Evolutionary conservation across 2,888 invertebrate species (phyloP).

Genomic region (Sclerodermus sp.): DNA sequence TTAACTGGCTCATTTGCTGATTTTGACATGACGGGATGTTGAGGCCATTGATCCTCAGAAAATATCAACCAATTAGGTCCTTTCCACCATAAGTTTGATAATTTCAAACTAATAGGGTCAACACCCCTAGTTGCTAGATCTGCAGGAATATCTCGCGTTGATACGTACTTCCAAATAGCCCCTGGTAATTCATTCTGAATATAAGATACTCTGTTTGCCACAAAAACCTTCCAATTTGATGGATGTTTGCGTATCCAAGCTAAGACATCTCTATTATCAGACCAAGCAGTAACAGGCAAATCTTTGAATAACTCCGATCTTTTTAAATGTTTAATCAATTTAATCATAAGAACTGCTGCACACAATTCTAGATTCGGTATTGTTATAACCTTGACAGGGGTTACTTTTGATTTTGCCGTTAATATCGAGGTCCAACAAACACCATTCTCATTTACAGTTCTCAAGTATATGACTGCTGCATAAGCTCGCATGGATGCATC

Average conservation of each 20-base stretch:
- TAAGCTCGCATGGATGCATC: conserved; percentile 13
- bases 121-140: background rate
- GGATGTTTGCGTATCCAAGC: background rate
- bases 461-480: conserved; percentile 13
- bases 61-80: background rate
- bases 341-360: conserved; percentile 5
- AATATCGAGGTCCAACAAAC: conserved; percentile 2
- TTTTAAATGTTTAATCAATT: background rate
- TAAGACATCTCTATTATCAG: background rate
- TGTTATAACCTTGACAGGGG: conserved; percentile 10
- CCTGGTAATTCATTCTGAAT: background rate
- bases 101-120: background rate
- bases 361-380: conserved; percentile 13
- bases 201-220: background rate
- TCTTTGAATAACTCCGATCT: background rate
- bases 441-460: conserved; percentile 1
- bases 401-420: background rate
- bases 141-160: background rate
- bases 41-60: background rate
- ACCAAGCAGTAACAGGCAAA: background rate
- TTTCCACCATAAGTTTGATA: background rate
- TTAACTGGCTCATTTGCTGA: background rate
- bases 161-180: background rate
- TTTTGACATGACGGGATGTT: too few relatives aligned
- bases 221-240: background rate